These are phyloP conservation scores for Catharus ustulatus DNA, from an alignment of 2,797 vertebrate species.

Conservation along the genomic window DNA sequence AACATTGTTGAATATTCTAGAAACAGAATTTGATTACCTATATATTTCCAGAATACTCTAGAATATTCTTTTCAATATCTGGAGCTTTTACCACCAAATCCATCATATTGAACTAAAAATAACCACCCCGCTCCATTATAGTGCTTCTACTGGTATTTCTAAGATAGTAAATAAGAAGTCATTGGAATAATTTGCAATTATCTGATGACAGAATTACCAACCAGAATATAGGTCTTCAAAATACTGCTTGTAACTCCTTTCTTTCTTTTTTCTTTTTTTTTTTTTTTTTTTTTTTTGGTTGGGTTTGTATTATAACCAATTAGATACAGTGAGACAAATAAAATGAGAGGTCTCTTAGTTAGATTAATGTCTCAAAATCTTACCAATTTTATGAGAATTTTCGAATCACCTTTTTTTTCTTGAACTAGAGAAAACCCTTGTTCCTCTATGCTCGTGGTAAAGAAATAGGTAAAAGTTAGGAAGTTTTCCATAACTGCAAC, in stretches of 20 bases:
- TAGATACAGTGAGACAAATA: not conserved
- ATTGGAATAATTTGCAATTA: not conserved
- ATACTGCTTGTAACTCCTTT: not conserved
- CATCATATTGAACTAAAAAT: not conserved
- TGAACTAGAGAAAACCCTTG: not conserved
- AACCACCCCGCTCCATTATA: not conserved
- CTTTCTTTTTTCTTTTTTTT: not conserved
- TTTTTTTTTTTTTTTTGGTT: not conserved
- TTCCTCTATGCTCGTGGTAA: not conserved
- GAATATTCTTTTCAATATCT: not conserved
- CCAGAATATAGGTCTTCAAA: not conserved
- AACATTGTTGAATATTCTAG: not conserved
- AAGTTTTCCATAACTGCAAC: not conserved
- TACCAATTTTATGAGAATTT: not conserved
- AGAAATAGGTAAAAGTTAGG: not conserved
- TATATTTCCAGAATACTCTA: not conserved
- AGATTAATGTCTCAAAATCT: not conserved
- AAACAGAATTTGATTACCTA: too few relatives aligned
- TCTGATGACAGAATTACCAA: not conserved
- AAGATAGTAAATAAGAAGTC: not conserved
- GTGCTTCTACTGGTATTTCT: not conserved
- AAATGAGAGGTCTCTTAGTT: not conserved
- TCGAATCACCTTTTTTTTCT: not conserved
- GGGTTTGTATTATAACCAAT: not conserved
- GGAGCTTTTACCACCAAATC: not conserved